Evolutionary conservation across 2,888 invertebrate genomes (phyloP).

Genomic region (Calephelis perditalis): DNA sequence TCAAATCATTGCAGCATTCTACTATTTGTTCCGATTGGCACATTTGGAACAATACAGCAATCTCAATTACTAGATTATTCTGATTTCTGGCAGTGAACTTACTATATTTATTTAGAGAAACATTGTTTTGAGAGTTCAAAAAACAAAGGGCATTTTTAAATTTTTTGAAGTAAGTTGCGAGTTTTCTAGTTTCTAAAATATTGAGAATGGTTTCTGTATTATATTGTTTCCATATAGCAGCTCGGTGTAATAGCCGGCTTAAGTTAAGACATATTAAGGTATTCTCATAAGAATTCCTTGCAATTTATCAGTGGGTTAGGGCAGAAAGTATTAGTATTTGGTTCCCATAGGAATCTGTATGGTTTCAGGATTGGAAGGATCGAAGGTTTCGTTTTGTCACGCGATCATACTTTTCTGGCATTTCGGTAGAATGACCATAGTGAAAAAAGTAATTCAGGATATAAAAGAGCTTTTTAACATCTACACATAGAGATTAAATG

Average conservation of each 20-base stretch:
- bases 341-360: conserved; percentile 58
- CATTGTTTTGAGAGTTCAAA: no score
- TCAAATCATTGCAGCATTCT: no score
- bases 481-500: no score
- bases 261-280: conserved; percentile 43
- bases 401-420: conserved; percentile 49
- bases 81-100: no score
- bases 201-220: not conserved
- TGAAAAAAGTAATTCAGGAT: not conserved
- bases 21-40: no score
- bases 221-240: not conserved
- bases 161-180: no score
- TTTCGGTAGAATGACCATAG: conserved; percentile 37
- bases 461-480: no score
- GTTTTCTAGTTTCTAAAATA: no score
- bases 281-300: conserved; percentile 45
- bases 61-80: no score
- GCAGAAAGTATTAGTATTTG: conserved; percentile 29
- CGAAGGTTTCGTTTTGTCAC: conserved; percentile 41
- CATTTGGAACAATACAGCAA: no score
- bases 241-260: conserved; percentile 27
- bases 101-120: no score
- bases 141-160: no score
- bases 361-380: conserved; percentile 24
- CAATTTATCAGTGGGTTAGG: conserved; percentile 42